These are phyloP conservation scores for Trissolcus brochymenae DNA, from an alignment of 2,888 invertebrate species.

Conservation along the genomic window DNA sequence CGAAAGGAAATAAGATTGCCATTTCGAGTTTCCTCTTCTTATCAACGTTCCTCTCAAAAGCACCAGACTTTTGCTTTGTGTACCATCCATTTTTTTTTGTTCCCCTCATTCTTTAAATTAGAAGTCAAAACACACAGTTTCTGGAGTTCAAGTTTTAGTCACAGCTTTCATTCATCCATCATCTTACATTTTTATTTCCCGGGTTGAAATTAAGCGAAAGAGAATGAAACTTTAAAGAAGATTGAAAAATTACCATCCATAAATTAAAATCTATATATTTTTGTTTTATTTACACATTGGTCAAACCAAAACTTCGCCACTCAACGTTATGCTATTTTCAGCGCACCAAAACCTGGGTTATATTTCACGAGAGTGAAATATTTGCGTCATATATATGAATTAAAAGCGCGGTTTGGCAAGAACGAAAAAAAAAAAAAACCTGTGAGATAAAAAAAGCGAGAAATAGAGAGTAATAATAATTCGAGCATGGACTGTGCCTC, in stretches of 20 bases:
- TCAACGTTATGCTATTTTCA: constrained; percentile 18
- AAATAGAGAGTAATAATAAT: constrained; percentile 8
- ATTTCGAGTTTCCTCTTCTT: constrained; percentile 52
- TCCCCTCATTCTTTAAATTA: constrained; percentile 1
- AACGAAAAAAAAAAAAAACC: constrained; percentile 14
- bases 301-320: constrained; percentile 36
- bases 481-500: not conserved
- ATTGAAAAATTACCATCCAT: no score
- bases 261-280: not conserved
- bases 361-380: constrained; percentile 38
- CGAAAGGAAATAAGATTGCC: constrained; percentile 60
- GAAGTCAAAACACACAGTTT: no score
- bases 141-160: no score
- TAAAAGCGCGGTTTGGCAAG: constrained; percentile 26
- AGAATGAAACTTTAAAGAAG: no score
- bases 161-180: no score
- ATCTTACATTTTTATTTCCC: no score
- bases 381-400: constrained; percentile 26
- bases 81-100: constrained; percentile 17
- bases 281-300: constrained; percentile 31
- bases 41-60: constrained; percentile 35
- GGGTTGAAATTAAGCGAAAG: no score
- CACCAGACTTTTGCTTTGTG: constrained; percentile 30
- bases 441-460: not conserved
- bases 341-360: constrained; percentile 20